These are phyloP conservation scores for Ylistrum balloti DNA, from an alignment of 1,140 invertebrate genomes.

Conservation along the genomic window DNA sequence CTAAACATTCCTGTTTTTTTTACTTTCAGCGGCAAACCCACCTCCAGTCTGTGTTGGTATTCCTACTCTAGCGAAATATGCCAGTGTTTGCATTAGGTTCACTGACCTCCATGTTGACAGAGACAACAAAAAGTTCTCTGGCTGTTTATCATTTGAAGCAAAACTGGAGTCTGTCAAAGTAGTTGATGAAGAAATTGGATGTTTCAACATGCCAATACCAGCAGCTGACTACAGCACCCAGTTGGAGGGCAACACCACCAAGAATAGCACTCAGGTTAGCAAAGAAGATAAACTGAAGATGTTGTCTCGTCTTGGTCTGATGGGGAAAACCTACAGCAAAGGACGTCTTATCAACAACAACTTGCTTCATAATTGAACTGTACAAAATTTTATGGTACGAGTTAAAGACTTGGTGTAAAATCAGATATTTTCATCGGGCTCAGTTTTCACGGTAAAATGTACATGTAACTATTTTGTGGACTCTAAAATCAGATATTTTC, in stretches of 20 bases:
- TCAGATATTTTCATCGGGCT: no score
- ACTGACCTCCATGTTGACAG: background rate
- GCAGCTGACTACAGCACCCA: background rate
- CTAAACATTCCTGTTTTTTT: no score
- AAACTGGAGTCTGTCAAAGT: background rate
- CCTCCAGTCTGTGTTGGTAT: background rate
- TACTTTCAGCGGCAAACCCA: background rate
- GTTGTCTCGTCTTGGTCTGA: background rate
- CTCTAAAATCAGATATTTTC: no score
- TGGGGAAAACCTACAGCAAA: background rate
- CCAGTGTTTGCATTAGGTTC: background rate
- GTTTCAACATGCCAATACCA: background rate
- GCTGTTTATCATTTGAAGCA: background rate
- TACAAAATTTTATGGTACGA: no score
- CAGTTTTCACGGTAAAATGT: no score
- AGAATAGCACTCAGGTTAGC: background rate
- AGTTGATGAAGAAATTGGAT: background rate
- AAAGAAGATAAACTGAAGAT: background rate
- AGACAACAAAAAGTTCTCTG: background rate
- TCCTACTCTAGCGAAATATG: background rate
- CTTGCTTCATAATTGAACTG: background rate
- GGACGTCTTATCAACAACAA: background rate
- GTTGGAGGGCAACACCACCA: background rate
- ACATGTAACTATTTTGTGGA: no score
- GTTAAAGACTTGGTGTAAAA: no score